Percentiles rank a stretch among this genome's conserved stretches.
Conservation (phyloP, 2,113 vertebrate species). For the human (Homo sapiens) region DNA sequence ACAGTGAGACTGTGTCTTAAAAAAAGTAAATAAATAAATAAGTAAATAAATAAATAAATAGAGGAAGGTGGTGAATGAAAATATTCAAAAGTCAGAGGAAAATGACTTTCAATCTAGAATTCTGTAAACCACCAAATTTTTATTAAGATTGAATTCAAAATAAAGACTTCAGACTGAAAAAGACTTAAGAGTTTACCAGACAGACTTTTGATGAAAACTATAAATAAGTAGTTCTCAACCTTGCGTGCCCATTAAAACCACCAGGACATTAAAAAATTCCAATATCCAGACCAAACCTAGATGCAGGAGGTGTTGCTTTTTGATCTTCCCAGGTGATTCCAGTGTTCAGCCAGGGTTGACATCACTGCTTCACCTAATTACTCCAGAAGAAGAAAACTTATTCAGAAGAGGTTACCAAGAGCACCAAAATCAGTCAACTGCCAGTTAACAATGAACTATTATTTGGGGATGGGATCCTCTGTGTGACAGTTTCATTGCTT, state of each 20-base stretch:
- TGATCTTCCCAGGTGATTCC: not conserved
- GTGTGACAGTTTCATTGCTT: not conserved
- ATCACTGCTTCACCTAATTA: not conserved
- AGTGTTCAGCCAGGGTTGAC: not conserved
- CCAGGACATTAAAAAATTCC: not conserved
- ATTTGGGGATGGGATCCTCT: accelerated
- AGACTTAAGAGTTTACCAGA: not conserved
- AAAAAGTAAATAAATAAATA: too few relatives aligned
- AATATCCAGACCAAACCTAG: too few relatives aligned
- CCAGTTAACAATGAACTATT: not conserved
- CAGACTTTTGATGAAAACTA: not conserved
- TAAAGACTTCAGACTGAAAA: not conserved
- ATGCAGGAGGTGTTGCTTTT: accelerated
- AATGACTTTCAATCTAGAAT: not conserved
- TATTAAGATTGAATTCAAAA: not conserved
- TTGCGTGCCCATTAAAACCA: not conserved
- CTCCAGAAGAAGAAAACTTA: not conserved
- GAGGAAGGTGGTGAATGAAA: not conserved
- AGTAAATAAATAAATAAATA: too few relatives aligned
- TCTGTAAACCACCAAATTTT: not conserved
- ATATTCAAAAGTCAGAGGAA: not conserved
- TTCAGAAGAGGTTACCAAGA: not conserved
- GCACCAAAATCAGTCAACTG: not conserved
- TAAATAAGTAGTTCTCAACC: not conserved
- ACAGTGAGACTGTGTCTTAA: too few relatives aligned